Evolutionary conservation across 2,888 invertebrate species (phyloP).

Genomic region (Chromoteleia sp.): DNA sequence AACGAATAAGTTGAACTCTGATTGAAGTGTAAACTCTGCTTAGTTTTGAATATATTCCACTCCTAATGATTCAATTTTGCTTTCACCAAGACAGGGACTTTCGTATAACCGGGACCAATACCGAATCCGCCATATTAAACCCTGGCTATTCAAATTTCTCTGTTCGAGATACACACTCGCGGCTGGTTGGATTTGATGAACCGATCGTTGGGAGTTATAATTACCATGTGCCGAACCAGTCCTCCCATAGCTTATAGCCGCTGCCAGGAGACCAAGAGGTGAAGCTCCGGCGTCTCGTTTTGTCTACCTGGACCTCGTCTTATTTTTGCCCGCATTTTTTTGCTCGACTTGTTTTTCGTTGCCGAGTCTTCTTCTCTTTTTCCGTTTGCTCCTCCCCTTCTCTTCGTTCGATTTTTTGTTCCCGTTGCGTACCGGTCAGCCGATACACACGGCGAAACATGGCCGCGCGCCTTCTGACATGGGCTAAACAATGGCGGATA

Average conservation of each 20-base stretch:
- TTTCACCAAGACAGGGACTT: constrained; percentile 23
- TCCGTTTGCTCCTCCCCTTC: constrained; percentile 69
- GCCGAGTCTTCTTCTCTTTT: constrained; percentile 55
- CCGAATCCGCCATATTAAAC: constrained; percentile 42
- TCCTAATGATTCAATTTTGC: constrained; percentile 41
- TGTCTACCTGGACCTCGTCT: constrained; percentile 70
- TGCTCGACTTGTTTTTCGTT: constrained; percentile 65
- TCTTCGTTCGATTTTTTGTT: constrained; percentile 64
- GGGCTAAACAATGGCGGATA: constrained; percentile 83
- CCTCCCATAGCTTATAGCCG: constrained; percentile 35
- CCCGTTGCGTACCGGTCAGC: constrained; percentile 78
- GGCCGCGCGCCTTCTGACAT: constrained; percentile 82
- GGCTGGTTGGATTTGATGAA: constrained; percentile 81
- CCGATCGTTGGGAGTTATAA: constrained; percentile 82
- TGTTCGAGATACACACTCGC: constrained; percentile 59
- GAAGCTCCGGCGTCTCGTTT: constrained; percentile 51
- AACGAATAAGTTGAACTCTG: no score
- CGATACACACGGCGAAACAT: constrained; percentile 80
- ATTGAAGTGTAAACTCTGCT: no score
- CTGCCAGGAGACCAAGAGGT: constrained; percentile 32
- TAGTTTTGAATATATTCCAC: no score
- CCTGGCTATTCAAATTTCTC: constrained; percentile 52
- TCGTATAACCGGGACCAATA: background rate
- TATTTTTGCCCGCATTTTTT: constrained; percentile 54
- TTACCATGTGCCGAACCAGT: constrained; percentile 79